phyloP scores from a whole-genome alignment of 1,140 invertebrate genomes.

The Lepidurus arcticus region DNA sequence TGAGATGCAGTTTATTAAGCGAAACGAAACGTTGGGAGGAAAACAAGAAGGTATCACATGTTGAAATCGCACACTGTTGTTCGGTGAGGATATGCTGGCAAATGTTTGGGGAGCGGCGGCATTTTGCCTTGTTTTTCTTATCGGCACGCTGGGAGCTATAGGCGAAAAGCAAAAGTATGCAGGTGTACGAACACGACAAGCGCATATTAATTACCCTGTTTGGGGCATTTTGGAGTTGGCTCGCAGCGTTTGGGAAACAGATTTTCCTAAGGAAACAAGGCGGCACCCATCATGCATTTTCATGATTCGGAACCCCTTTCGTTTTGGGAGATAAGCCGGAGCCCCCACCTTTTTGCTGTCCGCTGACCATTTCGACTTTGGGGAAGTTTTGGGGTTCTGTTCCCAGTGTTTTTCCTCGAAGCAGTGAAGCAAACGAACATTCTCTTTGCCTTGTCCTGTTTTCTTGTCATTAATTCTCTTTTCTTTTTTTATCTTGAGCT shows the following conservation, averaged over 20 bases:
- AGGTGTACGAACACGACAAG: neutral
- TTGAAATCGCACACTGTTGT: neutral
- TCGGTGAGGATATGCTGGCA: neutral
- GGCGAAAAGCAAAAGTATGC: neutral
- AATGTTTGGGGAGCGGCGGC: neutral
- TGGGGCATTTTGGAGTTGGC: neutral
- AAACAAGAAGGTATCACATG: neutral
- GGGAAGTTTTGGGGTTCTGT: neutral
- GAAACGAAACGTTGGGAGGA: neutral
- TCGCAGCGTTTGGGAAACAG: neutral
- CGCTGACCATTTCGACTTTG: slow-evolving; percentile 9
- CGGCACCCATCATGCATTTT: slow-evolving; percentile 21
- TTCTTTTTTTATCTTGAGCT: neutral
- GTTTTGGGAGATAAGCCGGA: slow-evolving; percentile 16
- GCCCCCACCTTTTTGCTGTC: slow-evolving; percentile 20
- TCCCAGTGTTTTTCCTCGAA: neutral
- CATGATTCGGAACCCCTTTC: neutral
- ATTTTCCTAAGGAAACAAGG: neutral
- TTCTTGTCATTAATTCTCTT: neutral
- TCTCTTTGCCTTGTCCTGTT: slow-evolving; percentile 13
- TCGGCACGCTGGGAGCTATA: neutral
- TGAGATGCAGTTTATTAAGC: neutral
- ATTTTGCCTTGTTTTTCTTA: neutral
- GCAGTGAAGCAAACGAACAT: neutral
- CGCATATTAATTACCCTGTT: slow-evolving; percentile 18